Base-by-base conservation (phyloP, 2,888 invertebrate genomes). In the Cylindroiulus punctatus region DNA sequence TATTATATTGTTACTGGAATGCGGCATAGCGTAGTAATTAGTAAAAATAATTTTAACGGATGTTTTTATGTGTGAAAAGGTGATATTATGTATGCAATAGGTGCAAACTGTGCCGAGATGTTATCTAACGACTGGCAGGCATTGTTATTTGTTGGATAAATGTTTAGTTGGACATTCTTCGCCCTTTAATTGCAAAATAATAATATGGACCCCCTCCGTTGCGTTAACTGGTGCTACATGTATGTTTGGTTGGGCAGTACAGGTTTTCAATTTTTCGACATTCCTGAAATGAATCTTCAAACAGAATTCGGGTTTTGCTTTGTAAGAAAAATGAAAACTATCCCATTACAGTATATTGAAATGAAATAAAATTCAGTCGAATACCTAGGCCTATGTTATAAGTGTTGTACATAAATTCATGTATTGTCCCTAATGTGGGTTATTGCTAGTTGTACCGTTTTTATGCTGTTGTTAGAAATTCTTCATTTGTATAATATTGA, bases 1-100 rank as follows among this genome's bases (percentile, higher is more conserved):
- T 26, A 65, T 52, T 52, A 52, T n/a, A n/a, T 52, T 52, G 52
- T 52, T 52, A 52, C 52, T 52, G 52, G n/a, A 52, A 52, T 52
- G 4, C 26, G n/a, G 65, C 65, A 26, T 3, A 12, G 65, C 65
- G 26, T 65, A 12, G 26, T 26, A 65, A 65, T 65, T 65, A 65
- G 65, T 26, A 65, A 65, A 65, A 65, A 26, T 4, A 26, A 12
- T 65, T 65, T 22, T 65, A 26, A 65, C 26, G 65, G 65, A 57
- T 57, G 65, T 26, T 36, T 22, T 65, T 65, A 12, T 2, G 65
- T 65, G 26, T n/a, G 26, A 65, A 65, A 65, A 65, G 65, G 26
- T 26, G 65, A 65, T n/a, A n/a, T n/a, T n/a, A 26, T 26, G 8
- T n/a, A 26, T 44, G 44, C 44, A 44, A 44, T 44, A 12, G 12